Evolutionary conservation across 2,113 vertebrate genomes (phyloP), one percentile per base, ranked within the genome.

Genomic region (Chrysochloris asiatica): DNA sequence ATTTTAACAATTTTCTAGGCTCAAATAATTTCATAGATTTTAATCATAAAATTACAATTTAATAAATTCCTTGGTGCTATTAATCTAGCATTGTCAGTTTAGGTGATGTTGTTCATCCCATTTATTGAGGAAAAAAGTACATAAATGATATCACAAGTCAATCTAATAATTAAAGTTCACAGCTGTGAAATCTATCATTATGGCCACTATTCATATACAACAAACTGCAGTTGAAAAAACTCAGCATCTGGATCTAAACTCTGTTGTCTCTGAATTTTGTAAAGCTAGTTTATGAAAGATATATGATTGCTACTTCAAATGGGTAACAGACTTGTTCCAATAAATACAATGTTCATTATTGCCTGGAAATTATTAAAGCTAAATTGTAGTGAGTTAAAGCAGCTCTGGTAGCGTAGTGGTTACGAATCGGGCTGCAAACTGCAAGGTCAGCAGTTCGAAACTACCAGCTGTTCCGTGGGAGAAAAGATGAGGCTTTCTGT

Each of bases 101-200:
- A 59, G 87, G 14, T 45, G 61, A 82, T 11, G 30, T 24, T 90
- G 59, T 63, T 93, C 75, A 86, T 52, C 33, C 21, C 73, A 87
- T 45, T 92, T 71, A 77, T 16, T 56, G 38, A 92, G 67, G 79
- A 76, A 88, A 93, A 83, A 75, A 13, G 30, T 69, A 67, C 14
- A 73, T 67, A 89, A 89, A 63, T 87, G 36, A 73, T n/a, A 80
- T 3, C 43, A 65, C 43, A 6, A 93, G 41, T 81, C 41, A 73
- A 93, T 72, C 47, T 90, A 82, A 94, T 50, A 94, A 72, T 50
- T 75, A 78, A 93, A 93, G 36, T 82, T 90, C 43, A 80, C 11
- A 90, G 22, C 11, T 89, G 45, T 89, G 73, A 86, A 76, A 75
- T 52, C 81, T 91, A 83, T n/a, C 86, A 17, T 84, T 87, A 61